Evolutionary conservation across 2,888 invertebrate species (phyloP).

Genomic region (Xanthia togata): DNA sequence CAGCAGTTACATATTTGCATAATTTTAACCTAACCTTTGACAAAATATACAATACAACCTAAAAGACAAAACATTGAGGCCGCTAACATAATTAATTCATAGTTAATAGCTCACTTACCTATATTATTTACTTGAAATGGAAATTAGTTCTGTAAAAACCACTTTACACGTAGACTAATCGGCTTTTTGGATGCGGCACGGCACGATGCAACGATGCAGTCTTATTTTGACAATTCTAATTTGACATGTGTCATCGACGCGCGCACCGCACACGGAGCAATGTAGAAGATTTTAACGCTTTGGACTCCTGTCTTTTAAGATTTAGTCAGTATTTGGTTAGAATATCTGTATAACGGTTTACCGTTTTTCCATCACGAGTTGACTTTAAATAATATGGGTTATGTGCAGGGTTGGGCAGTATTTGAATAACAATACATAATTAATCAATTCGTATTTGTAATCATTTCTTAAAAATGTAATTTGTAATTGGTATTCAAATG

Average conservation of each 20-base stretch:
- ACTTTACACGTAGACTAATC: conserved; percentile 56
- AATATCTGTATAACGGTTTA: background rate
- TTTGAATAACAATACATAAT: too few relatives aligned
- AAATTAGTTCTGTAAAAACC: conserved; percentile 20
- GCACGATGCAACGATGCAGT: conserved; percentile 49
- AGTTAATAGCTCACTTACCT: conserved; percentile 34
- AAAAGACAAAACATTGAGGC: conserved; percentile 1
- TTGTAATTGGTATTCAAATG: too few relatives aligned
- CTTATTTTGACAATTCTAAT: conserved; percentile 31
- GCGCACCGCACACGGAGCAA: background rate
- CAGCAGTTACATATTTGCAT: conserved; percentile 7
- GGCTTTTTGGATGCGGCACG: conserved; percentile 37
- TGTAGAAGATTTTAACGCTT: background rate
- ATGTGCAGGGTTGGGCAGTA: too few relatives aligned
- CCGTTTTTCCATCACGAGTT: background rate
- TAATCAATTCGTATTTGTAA: too few relatives aligned
- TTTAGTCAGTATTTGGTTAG: too few relatives aligned
- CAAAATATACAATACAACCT: conserved; percentile 21
- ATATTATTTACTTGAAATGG: conserved; percentile 11
- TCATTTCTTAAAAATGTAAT: too few relatives aligned
- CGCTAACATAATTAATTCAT: background rate
- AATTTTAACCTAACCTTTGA: conserved; percentile 43
- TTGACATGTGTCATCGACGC: conserved; percentile 34
- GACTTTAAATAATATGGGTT: background rate
- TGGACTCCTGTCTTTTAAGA: conserved; percentile 43